Evolutionary conservation across 2,113 vertebrate genomes (phyloP).

Genomic region (Salvelinus sp.): DNA sequence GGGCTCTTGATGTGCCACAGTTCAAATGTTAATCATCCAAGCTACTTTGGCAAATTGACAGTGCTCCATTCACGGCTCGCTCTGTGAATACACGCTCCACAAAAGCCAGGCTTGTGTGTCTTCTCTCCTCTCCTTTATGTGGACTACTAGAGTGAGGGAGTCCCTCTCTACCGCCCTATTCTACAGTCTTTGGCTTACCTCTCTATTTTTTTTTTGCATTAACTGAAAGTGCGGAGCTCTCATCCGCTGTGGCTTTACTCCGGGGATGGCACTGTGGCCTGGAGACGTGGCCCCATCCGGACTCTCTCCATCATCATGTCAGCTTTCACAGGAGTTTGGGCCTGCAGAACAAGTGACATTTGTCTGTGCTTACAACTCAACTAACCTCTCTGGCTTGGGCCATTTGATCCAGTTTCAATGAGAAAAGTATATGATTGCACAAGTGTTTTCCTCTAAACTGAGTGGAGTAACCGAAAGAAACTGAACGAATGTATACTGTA

Average conservation of each 20-base stretch:
- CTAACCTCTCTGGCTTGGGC: slow-evolving; percentile 32
- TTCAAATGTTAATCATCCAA: slow-evolving; percentile 77
- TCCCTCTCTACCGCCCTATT: slow-evolving; percentile 54
- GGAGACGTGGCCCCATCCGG: slow-evolving; percentile 61
- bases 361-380: slow-evolving; percentile 51
- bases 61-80: slow-evolving; percentile 62
- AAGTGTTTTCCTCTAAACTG: slow-evolving; percentile 8
- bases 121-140: slow-evolving; percentile 45
- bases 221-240: slow-evolving; percentile 50
- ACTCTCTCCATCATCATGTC: slow-evolving; percentile 73
- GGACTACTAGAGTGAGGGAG: slow-evolving; percentile 43
- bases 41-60: slow-evolving; percentile 74
- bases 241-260: slow-evolving; percentile 42
- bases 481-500: neutral
- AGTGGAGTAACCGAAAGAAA: neutral
- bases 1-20: slow-evolving; percentile 48
- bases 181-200: slow-evolving; percentile 56
- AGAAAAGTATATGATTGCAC: slow-evolving; percentile 28
- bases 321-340: slow-evolving; percentile 57
- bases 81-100: slow-evolving; percentile 55
- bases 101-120: slow-evolving; percentile 60
- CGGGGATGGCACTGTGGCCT: slow-evolving; percentile 32
- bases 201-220: slow-evolving; percentile 30
- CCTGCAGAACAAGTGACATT: slow-evolving; percentile 53
- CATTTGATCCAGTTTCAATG: slow-evolving; percentile 25